Evolutionary conservation across 2,888 invertebrate species (phyloP).

Genomic region (Lordiphosa fenestrarum): DNA sequence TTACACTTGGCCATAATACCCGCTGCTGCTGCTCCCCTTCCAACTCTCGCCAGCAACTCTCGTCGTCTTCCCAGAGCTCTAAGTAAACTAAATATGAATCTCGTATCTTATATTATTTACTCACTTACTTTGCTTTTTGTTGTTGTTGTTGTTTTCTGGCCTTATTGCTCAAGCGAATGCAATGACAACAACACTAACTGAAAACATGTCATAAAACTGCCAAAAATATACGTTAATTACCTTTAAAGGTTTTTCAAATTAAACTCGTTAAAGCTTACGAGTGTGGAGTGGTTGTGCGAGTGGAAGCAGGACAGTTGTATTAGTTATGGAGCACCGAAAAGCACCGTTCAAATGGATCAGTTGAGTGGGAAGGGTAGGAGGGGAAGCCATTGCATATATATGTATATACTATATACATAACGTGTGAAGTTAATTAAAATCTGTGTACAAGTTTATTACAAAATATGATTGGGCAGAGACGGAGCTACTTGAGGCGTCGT

Average conservation of each 20-base stretch:
- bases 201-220: conserved; percentile 65
- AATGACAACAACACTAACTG: conserved; percentile 21
- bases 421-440: conserved; percentile 72
- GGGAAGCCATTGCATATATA: conserved; percentile 19
- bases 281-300: conserved; percentile 17
- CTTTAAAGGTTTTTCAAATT: conserved; percentile 74
- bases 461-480: conserved; percentile 64
- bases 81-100: conserved; percentile 39
- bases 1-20: conserved; percentile 49
- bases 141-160: conserved; percentile 17
- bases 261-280: conserved; percentile 61
- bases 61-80: conserved; percentile 5
- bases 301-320: conserved; percentile 33
- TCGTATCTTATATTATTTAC: conserved; percentile 18
- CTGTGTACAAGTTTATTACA: conserved; percentile 67
- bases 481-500: conserved; percentile 12
- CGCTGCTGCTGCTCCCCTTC: conserved; percentile 2
- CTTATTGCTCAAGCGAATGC: conserved; percentile 54
- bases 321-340: conserved; percentile 28
- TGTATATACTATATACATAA: conserved; percentile 31
- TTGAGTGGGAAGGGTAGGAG: conserved; percentile 5
- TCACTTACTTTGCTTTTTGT: conserved; percentile 17
- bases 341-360: conserved; percentile 38
- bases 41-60: not conserved
- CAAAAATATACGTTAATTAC: conserved; percentile 73